Percentiles rank a stretch among this genome's conserved stretches.
Evolutionary conservation across 2,888 invertebrate genomes (phyloP).

Genomic region (Pimpla rufipes): DNA sequence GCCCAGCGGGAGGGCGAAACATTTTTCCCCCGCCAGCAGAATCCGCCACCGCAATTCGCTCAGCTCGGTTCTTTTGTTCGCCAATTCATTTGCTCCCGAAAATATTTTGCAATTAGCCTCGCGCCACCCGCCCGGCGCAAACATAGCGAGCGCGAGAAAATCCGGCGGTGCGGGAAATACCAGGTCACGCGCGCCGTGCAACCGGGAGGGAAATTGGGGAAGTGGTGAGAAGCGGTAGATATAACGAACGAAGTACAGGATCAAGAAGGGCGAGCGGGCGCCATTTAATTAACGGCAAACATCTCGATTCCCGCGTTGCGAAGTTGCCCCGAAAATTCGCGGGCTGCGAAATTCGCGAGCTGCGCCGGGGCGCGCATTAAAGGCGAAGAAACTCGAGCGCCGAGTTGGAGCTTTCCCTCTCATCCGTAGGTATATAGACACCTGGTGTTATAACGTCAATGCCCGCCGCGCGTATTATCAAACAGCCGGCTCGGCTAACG

Average conservation of each 20-base stretch:
- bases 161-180: background rate
- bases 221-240: too few species aligned
- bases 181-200: background rate
- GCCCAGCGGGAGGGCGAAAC: too few species aligned
- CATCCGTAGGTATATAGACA: conserved; percentile 16
- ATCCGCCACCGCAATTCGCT: too few species aligned
- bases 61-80: too few species aligned
- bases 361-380: background rate
- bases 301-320: conserved; percentile 28
- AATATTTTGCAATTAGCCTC: too few species aligned
- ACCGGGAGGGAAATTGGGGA: background rate
- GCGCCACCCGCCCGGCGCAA: too few species aligned
- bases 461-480: conserved; percentile 58
- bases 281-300: conserved; percentile 62
- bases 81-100: too few species aligned
- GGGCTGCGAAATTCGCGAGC: conserved; percentile 3
- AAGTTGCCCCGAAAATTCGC: conserved; percentile 36
- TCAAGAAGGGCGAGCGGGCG: background rate
- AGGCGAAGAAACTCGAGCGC: conserved; percentile 20
- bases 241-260: conserved; percentile 25
- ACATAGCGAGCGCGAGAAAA: too few species aligned
- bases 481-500: conserved; percentile 36
- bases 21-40: too few species aligned
- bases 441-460: conserved; percentile 27
- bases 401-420: background rate